A percentile compares a stretch with the other conserved stretches of the same genome.
Conservation (phyloP, 2,888 invertebrate genomes). For the Argynnis bischoffii region DNA sequence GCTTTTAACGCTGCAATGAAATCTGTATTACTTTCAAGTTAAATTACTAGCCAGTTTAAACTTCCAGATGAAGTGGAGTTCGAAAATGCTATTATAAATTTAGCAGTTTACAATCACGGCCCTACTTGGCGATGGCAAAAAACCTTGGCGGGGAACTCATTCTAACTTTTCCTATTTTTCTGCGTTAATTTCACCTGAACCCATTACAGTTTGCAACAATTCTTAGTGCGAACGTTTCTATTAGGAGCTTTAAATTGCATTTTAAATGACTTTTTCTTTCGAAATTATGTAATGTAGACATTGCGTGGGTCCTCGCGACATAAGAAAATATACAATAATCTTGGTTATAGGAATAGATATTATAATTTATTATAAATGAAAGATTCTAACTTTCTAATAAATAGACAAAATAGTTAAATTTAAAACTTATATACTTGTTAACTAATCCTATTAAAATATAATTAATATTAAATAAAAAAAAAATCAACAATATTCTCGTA, state of each 20-base stretch:
- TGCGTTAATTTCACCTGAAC: constrained; percentile 72
- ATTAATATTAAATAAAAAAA: background rate
- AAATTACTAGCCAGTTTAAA: constrained; percentile 77
- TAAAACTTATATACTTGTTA: no score
- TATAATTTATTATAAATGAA: no score
- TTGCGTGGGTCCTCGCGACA: constrained; percentile 10
- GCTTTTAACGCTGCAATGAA: constrained; percentile 42
- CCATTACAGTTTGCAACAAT: constrained; percentile 82
- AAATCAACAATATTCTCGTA: background rate
- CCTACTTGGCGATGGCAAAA: constrained; percentile 69
- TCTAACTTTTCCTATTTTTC: constrained; percentile 83
- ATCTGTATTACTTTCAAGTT: constrained; percentile 63
- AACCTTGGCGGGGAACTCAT: constrained; percentile 77
- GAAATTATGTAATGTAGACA: constrained; percentile 30
- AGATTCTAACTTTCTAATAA: no score
- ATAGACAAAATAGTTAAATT: no score
- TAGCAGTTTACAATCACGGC: constrained; percentile 81
- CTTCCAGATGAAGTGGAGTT: constrained; percentile 79
- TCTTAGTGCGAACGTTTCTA: constrained; percentile 57
- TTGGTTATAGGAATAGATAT: no score
- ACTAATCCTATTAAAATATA: background rate
- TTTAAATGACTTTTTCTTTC: constrained; percentile 62
- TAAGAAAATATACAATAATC: no score
- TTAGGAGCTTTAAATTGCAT: constrained; percentile 76
- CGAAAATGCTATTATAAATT: constrained; percentile 82